Evolutionary conservation across 2,113 vertebrate genomes (phyloP).

Genomic region (Lycaon pictus): DNA sequence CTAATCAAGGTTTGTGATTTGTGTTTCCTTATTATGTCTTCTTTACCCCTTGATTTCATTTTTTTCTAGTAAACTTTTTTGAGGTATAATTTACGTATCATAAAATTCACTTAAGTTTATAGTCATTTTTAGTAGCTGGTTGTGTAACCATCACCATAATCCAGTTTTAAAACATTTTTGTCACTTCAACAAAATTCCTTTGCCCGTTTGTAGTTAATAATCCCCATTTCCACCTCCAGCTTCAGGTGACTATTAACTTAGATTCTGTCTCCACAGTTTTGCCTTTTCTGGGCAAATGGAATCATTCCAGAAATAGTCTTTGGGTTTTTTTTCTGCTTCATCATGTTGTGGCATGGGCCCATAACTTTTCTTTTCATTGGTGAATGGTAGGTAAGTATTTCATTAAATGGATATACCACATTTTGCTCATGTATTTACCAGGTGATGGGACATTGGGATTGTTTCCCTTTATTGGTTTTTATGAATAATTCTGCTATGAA

Average conservation of each 20-base stretch:
- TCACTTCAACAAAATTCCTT: not conserved
- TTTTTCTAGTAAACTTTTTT: not conserved
- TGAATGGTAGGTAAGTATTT: not conserved
- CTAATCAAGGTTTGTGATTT: not conserved
- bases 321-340: not conserved
- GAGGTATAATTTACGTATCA: not conserved
- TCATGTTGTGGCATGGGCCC: not conserved
- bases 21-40: not conserved
- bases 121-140: not conserved
- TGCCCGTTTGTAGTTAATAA: not conserved
- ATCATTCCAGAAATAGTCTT: not conserved
- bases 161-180: not conserved
- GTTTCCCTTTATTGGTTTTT: conserved; percentile 24
- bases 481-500: not conserved
- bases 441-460: not conserved
- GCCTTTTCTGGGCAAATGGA: not conserved
- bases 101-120: not conserved
- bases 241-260: not conserved
- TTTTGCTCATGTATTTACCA: not conserved
- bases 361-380: not conserved
- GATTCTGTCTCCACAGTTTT: not conserved
- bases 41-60: not conserved
- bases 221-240: not conserved
- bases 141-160: not conserved
- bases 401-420: not conserved